Conservation (phyloP, 2,113 vertebrate genomes). For the Condylura cristata region DNA sequence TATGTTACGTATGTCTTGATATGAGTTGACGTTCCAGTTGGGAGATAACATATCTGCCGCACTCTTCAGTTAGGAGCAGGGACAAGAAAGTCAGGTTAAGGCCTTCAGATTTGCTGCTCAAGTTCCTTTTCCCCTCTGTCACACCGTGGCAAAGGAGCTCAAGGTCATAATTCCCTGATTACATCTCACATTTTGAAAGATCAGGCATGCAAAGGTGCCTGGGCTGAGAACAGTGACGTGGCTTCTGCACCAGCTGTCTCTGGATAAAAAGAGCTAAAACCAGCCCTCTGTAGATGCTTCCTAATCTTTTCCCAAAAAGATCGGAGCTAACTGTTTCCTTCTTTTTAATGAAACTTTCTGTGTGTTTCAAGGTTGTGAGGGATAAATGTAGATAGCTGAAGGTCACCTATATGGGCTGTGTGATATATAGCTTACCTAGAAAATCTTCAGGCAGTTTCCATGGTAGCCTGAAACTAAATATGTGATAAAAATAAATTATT, state of each 20-base stretch:
- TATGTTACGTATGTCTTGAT: neutral
- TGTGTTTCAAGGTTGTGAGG: neutral
- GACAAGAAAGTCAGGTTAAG: neutral
- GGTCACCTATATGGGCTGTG: slow-evolving; percentile 18
- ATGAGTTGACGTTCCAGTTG: neutral
- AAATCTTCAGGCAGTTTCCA: slow-evolving; percentile 65
- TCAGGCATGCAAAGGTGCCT: neutral
- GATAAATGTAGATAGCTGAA: neutral
- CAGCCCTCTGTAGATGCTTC: rapidly evolving
- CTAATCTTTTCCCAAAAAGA: neutral
- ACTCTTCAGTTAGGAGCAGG: neutral
- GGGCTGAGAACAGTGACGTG: neutral
- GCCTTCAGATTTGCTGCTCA: neutral
- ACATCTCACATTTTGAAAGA: neutral
- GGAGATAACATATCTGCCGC: neutral
- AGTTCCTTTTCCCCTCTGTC: neutral
- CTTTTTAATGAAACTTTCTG: neutral
- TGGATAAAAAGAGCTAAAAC: neutral
- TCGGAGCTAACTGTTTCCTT: neutral
- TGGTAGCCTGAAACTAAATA: slow-evolving; percentile 58
- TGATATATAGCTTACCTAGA: slow-evolving; percentile 74
- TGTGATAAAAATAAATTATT: slow-evolving; percentile 71
- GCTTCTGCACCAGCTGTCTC: neutral
- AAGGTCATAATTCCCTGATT: neutral
- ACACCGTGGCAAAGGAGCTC: neutral